These are phyloP conservation scores for Coluber constrictor DNA, from an alignment of 2,797 vertebrate genomes.

Conservation along the genomic window DNA sequence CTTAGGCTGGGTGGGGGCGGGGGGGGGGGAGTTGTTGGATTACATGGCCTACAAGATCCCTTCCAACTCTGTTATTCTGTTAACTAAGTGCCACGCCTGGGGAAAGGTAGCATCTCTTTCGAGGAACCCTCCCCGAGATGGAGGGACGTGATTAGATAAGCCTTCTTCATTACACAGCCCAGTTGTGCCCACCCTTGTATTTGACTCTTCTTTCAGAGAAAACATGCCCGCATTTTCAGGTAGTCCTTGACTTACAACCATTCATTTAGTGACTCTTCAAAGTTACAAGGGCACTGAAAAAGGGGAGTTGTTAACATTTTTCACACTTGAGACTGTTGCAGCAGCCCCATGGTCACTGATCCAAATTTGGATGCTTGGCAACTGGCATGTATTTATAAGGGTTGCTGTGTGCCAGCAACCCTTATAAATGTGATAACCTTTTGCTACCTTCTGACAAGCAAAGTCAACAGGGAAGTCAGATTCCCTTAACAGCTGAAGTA, in stretches of 20 bases:
- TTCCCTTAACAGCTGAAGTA: not conserved
- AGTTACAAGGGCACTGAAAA: not conserved
- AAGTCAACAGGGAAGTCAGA: not conserved
- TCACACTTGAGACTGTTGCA: not conserved
- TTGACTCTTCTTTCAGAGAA: not conserved
- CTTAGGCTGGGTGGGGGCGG: no score
- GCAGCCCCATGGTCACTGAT: not conserved
- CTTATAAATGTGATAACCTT: not conserved
- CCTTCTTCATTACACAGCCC: not conserved
- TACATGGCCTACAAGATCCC: no score
- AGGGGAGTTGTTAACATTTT: not conserved
- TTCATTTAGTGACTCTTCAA: not conserved
- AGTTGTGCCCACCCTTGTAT: not conserved
- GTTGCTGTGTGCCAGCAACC: not conserved
- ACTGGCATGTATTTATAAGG: not conserved
- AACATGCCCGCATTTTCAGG: no score
- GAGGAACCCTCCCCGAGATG: not conserved
- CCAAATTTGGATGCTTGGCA: not conserved
- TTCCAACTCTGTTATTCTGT: no score
- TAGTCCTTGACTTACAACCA: not conserved
- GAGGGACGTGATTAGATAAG: not conserved
- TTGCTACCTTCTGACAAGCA: not conserved
- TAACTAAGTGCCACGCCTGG: not conserved
- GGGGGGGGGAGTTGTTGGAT: no score
- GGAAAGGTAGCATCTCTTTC: not conserved